Evolutionary conservation across 2,113 vertebrate genomes (phyloP).

Genomic region (Paralichthys olivaceus): DNA sequence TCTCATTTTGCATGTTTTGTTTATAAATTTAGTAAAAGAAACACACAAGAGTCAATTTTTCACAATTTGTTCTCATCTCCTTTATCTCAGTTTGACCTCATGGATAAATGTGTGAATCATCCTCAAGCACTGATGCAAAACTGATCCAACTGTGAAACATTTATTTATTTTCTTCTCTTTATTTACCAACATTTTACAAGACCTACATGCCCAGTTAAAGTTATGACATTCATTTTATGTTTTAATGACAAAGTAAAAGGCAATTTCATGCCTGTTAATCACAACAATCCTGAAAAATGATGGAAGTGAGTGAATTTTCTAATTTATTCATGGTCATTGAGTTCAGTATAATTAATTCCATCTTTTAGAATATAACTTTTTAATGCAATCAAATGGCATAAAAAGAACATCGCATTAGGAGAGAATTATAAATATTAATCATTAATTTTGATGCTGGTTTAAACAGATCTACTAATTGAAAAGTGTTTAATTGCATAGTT

Average conservation of each 20-base stretch:
- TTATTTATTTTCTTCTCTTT: not conserved
- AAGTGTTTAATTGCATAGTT: not conserved
- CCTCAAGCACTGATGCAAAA: not conserved
- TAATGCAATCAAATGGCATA: not conserved
- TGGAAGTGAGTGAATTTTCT: not conserved
- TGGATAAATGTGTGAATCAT: slow-evolving; percentile 9
- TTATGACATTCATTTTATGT: not conserved
- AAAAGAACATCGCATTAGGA: not conserved
- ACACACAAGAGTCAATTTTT: not conserved
- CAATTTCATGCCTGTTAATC: slow-evolving; percentile 24
- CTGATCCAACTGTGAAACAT: not conserved
- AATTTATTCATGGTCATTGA: slow-evolving; percentile 1
- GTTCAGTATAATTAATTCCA: slow-evolving; percentile 6
- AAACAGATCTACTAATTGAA: not conserved
- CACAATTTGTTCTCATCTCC: not conserved
- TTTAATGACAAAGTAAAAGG: slow-evolving; percentile 2
- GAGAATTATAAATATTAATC: not conserved
- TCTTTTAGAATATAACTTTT: not conserved
- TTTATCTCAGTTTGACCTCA: slow-evolving; percentile 7
- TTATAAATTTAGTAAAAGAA: not conserved
- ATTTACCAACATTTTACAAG: not conserved
- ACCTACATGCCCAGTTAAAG: not conserved
- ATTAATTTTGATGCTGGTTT: not conserved
- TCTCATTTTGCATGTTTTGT: not conserved
- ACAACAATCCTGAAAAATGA: slow-evolving; percentile 1